These are phyloP conservation scores for Myiopsitta monachus DNA, from an alignment of 2,113 vertebrate species.

Conservation along the genomic window DNA sequence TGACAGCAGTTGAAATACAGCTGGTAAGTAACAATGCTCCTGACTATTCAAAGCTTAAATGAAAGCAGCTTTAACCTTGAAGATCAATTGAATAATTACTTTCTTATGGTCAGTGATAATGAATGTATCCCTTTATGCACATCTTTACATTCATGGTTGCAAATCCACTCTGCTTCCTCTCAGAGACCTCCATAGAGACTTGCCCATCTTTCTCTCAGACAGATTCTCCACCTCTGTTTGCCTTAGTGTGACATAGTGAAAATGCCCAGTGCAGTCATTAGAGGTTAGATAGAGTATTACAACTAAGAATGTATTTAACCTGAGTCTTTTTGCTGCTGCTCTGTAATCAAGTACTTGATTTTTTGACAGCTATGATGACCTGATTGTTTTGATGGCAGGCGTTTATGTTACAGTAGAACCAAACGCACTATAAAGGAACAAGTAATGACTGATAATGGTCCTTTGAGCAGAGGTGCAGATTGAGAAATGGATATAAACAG, in stretches of 20 bases:
- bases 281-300: not conserved
- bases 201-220: not conserved
- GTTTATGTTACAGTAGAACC: not conserved
- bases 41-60: not conserved
- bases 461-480: not conserved
- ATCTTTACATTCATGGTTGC: not conserved
- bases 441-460: not conserved
- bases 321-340: not conserved
- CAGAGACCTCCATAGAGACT: not conserved
- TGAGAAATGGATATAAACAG: not conserved
- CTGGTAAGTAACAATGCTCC: conserved; percentile 79
- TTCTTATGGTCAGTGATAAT: not conserved
- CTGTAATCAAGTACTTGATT: not conserved
- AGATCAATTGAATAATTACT: not conserved
- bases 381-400: not conserved
- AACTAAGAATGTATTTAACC: not conserved
- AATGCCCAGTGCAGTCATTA: not conserved
- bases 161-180: not conserved
- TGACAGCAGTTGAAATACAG: conserved; percentile 96
- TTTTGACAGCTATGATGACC: not conserved
- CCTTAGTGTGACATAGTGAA: not conserved
- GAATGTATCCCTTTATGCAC: not conserved
- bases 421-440: not conserved
- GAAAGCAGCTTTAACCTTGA: conserved; percentile 4
- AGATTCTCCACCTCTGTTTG: not conserved